A percentile compares a stretch with the other conserved stretches of the same genome.
Evolutionary conservation across 2,113 vertebrate species (phyloP).

Genomic region (Toxostoma redivivum): DNA sequence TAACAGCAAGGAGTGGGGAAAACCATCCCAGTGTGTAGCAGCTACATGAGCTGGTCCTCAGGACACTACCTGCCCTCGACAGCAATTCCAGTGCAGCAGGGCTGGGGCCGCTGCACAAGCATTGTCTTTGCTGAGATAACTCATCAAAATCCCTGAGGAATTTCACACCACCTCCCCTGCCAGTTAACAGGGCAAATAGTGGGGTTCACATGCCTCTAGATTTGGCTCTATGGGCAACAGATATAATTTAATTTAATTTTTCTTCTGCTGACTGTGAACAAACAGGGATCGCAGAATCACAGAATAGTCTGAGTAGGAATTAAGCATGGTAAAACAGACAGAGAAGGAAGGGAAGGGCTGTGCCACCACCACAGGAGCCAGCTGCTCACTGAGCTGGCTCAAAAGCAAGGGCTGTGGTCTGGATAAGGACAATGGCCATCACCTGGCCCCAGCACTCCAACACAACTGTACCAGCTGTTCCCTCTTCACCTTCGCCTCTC

Average conservation of each 20-base stretch:
- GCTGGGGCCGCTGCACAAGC: fast-evolving
- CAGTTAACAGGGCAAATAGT: neutral
- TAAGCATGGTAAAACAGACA: neutral
- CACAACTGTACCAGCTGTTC: fast-evolving
- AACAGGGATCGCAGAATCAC: neutral
- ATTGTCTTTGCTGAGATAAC: neutral
- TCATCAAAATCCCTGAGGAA: neutral
- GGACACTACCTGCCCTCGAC: neutral
- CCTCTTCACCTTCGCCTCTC: neutral
- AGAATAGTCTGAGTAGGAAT: neutral
- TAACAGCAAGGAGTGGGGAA: neutral
- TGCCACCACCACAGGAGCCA: neutral
- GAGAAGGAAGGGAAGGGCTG: neutral
- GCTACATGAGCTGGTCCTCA: neutral
- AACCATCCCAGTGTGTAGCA: neutral
- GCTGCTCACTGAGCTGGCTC: neutral
- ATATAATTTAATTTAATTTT: neutral
- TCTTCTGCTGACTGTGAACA: neutral
- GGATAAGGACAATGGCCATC: neutral
- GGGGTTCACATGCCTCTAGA: neutral
- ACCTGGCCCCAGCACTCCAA: neutral
- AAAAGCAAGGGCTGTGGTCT: neutral
- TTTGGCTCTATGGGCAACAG: neutral
- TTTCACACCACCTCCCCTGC: neutral
- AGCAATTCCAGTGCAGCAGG: fast-evolving